These are phyloP conservation scores for Papilio aristodemus DNA, from an alignment of 1,140 invertebrate species.

Conservation along the genomic window DNA sequence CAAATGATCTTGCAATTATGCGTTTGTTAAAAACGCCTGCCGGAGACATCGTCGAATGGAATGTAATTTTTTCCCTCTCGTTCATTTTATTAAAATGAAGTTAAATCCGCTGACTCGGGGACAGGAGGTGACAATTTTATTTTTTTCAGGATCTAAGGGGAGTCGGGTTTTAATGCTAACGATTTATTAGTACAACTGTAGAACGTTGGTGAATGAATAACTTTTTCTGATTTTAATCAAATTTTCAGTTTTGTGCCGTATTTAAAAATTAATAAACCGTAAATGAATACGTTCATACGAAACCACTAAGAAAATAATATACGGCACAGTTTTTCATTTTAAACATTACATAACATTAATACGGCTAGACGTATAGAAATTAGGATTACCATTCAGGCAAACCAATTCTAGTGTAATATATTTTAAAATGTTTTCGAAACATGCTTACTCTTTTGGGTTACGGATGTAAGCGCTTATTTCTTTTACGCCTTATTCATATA, in stretches of 20 bases:
- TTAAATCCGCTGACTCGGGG: slow-evolving; percentile 61
- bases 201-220: background rate
- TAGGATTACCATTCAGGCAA: too few relatives aligned
- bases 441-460: too few relatives aligned
- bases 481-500: too few relatives aligned
- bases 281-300: too few relatives aligned
- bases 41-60: slow-evolving; percentile 53
- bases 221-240: background rate
- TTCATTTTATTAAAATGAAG: slow-evolving; percentile 71
- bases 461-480: too few relatives aligned
- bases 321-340: too few relatives aligned
- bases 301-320: too few relatives aligned
- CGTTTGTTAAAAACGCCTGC: slow-evolving; percentile 23
- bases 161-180: slow-evolving; percentile 29
- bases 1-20: slow-evolving; percentile 42
- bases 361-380: too few relatives aligned
- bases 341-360: too few relatives aligned
- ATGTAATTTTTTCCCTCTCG: slow-evolving; percentile 52
- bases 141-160: slow-evolving; percentile 39
- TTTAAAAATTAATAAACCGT: background rate
- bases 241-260: background rate
- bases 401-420: too few relatives aligned
- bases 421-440: too few relatives aligned
- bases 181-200: slow-evolving; percentile 32
- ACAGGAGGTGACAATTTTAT: slow-evolving; percentile 68